Evolutionary conservation across 2,888 invertebrate genomes (phyloP).

Genomic region (Campaea margaritaria): DNA sequence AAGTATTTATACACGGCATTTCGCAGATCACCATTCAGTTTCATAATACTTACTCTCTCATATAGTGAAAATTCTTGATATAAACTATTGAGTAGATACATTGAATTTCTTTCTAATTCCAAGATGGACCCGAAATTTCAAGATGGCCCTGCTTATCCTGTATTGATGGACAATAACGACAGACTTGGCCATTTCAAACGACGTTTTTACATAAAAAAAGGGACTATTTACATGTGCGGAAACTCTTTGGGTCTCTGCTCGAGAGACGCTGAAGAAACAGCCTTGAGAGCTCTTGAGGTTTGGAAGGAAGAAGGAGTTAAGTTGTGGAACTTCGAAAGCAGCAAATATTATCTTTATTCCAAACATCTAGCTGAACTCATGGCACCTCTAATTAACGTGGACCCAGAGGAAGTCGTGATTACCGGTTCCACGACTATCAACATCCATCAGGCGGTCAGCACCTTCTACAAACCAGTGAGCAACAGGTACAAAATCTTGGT

Average conservation of each 20-base stretch:
- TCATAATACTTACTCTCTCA: neutral
- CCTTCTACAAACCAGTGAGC: slow-evolving; percentile 69
- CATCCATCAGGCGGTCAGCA: slow-evolving; percentile 71
- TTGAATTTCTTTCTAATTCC: neutral
- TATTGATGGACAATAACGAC: slow-evolving; percentile 68
- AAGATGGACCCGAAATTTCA: slow-evolving; percentile 56
- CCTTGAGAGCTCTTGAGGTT: slow-evolving; percentile 52
- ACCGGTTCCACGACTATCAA: slow-evolving; percentile 64
- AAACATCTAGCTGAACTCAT: slow-evolving; percentile 59
- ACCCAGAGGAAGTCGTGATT: slow-evolving; percentile 64
- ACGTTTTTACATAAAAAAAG: slow-evolving; percentile 65
- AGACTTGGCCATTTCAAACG: slow-evolving; percentile 61
- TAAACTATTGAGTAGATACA: too few relatives aligned
- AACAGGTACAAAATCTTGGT: slow-evolving; percentile 70
- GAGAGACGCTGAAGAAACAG: slow-evolving; percentile 64
- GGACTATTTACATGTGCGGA: slow-evolving; percentile 70
- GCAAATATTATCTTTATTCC: slow-evolving; percentile 68
- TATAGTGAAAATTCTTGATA: too few relatives aligned
- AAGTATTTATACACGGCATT: slow-evolving; percentile 39
- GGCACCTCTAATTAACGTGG: slow-evolving; percentile 68
- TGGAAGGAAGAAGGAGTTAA: slow-evolving; percentile 72
- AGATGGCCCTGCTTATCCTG: slow-evolving; percentile 59
- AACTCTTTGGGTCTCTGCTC: slow-evolving; percentile 74
- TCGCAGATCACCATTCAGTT: slow-evolving; percentile 9
- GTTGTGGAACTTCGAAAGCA: slow-evolving; percentile 64